Evolutionary conservation across 2,888 invertebrate species (phyloP).

Genomic region (Ornithoptera priamus): DNA sequence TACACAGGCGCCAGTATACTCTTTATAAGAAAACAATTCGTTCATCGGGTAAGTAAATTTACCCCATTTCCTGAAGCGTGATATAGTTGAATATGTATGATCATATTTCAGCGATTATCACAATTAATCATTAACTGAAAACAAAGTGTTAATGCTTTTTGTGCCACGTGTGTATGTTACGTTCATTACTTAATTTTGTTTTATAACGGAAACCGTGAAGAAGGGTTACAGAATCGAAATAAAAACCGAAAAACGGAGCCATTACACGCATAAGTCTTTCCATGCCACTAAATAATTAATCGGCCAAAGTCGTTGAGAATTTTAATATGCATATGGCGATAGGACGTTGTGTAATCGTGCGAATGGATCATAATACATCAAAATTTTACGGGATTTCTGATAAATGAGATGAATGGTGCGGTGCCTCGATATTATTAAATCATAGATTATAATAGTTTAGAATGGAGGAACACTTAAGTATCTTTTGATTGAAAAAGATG

Average conservation of each 20-base stretch:
- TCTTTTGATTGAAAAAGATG: no score
- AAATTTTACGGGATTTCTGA: background rate
- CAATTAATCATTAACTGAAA: background rate
- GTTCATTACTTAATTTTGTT: background rate
- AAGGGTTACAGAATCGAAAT: background rate
- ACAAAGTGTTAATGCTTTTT: background rate
- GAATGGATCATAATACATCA: background rate
- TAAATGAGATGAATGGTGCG: background rate
- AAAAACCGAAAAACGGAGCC: background rate
- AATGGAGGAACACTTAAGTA: no score
- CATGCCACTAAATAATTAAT: background rate
- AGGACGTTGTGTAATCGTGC: background rate
- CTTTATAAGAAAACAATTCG: slow-evolving; percentile 17
- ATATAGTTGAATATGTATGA: slow-evolving; percentile 2
- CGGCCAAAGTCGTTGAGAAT: background rate
- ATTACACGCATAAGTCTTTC: background rate
- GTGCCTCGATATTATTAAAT: background rate
- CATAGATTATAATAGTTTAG: no score
- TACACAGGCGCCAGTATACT: slow-evolving; percentile 40
- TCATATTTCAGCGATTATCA: background rate
- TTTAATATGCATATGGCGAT: background rate
- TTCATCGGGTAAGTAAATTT: slow-evolving; percentile 8
- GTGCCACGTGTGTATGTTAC: background rate
- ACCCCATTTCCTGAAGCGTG: slow-evolving; percentile 19
- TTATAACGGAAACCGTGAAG: background rate